Percentiles rank a stretch among this genome's conserved stretches.
Evolutionary conservation across 2,888 invertebrate species (phyloP).

Genomic region (Dusona sp.): DNA sequence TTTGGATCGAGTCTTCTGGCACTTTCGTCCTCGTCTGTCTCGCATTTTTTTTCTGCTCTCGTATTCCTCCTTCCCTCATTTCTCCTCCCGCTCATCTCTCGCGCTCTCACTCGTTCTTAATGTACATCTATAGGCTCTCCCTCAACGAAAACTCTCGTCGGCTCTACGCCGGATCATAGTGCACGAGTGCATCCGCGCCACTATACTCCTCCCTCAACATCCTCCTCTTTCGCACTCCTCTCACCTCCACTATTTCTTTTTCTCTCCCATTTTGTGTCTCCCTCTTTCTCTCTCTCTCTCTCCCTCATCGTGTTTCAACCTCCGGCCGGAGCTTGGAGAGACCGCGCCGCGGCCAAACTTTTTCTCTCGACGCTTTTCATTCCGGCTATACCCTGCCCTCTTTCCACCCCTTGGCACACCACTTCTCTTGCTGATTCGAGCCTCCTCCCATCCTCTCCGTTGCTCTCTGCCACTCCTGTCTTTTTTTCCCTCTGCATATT

Average conservation of each 20-base stretch:
- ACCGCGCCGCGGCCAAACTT: conserved; percentile 81
- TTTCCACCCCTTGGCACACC: conserved; percentile 46
- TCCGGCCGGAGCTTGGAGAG: conserved; percentile 71
- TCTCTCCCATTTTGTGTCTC: conserved; percentile 10
- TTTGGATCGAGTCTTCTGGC: conserved; percentile 52
- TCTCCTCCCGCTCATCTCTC: conserved; percentile 22
- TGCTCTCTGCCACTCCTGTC: conserved; percentile 17
- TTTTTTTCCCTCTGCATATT: conserved; percentile 58
- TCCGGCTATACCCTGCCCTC: conserved; percentile 42
- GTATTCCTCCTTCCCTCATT: conserved; percentile 42
- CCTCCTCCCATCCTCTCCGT: conserved; percentile 25
- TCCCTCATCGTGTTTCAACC: conserved; percentile 45
- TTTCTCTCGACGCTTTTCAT: conserved; percentile 74
- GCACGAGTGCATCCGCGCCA: conserved; percentile 69
- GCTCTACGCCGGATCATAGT: conserved; percentile 72
- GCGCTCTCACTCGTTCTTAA: conserved; percentile 19
- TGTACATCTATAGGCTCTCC: conserved; percentile 52
- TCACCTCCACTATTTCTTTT: conserved; percentile 30
- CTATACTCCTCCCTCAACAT: conserved; percentile 19
- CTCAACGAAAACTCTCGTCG: conserved; percentile 77
- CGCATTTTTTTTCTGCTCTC: conserved; percentile 51
- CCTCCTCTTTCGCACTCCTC: conserved; percentile 10
- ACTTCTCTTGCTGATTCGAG: conserved; percentile 24
- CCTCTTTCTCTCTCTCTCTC: conserved; percentile 17
- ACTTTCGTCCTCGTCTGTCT: conserved; percentile 58